Base-by-base conservation (phyloP, 1,140 invertebrate genomes). In the Drosophila baimaii region DNA sequence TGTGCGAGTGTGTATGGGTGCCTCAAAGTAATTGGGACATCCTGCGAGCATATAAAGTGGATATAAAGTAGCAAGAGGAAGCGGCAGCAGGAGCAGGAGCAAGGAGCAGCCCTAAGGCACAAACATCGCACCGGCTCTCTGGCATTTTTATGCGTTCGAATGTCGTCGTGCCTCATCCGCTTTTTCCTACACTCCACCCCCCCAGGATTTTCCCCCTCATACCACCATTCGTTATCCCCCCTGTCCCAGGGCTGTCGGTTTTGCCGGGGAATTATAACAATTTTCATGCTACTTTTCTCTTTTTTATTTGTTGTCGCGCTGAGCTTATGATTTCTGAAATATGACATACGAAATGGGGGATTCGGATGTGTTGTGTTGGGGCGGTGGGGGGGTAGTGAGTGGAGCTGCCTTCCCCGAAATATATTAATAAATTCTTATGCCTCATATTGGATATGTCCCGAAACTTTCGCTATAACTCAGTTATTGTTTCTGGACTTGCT, bases 301-400 rank as follows among this genome's bases (percentile, higher is more conserved):
- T 79, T 73, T 75, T 89, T 84, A 84, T 85, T 84, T 90, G 77
- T 81, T 90, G 82, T 90, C 81, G 85, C 80, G 85, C 47, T 57
- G 61, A 89, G 85, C 85, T 89, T 89, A 89, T 89, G 85, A 89
- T 89, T 89, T 90, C 85, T 89, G 85, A 89, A 85, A 89, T 89
- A 89, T 79, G 85, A 89, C 85, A 73, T 54, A 39, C 68, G 75
- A 78, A 78, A 39, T 58, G 35, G 49, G 64, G 49, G 51, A 47
- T 23, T 55, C n/a, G 51, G 46, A 33, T 35, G 37, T 59, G 59
- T 78, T 65, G 35, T 63, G 41, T 21, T 17, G 46, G 51, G 64
- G 82, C n/a, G n/a, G n/a, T n/a, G n/a, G n/a, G n/a, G n/a, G n/a
- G n/a, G n/a, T n/a, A n/a, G 72, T 79, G 65, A 56, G 65, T 33